phyloP scores from a whole-genome alignment of 2,888 invertebrate genomes.

The Syritta pipiens region DNA sequence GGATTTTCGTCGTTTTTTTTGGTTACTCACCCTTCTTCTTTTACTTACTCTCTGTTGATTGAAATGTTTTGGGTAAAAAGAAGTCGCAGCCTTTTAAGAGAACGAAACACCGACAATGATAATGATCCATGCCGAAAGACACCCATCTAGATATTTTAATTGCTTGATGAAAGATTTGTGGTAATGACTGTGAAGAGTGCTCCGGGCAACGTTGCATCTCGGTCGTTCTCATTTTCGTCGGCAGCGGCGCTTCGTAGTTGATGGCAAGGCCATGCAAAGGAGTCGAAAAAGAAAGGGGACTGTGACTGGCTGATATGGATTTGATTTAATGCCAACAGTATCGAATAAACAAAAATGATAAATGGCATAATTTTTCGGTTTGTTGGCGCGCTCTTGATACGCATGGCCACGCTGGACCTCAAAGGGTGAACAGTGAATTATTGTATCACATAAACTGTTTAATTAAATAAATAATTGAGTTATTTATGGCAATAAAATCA shows the following conservation, averaged over 20 bases:
- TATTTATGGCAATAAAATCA: conserved; percentile 42
- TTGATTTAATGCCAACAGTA: conserved; percentile 62
- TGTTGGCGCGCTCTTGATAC: conserved; percentile 51
- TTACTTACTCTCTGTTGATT: conserved; percentile 51
- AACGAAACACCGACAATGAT: conserved; percentile 60
- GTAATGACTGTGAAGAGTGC: conserved; percentile 67
- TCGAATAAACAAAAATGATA: conserved; percentile 62
- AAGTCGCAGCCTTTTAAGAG: conserved; percentile 54
- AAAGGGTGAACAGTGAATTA: conserved; percentile 60
- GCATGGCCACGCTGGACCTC: conserved; percentile 42
- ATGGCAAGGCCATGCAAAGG: conserved; percentile 6
- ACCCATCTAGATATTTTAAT: conserved; percentile 68
- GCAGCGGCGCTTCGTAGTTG: conserved; percentile 8
- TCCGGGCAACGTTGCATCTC: conserved; percentile 39
- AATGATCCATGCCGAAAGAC: conserved; percentile 68
- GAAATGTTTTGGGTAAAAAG: conserved; percentile 57
- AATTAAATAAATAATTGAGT: conserved; percentile 58
- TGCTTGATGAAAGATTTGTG: conserved; percentile 68
- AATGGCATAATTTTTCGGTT: conserved; percentile 67
- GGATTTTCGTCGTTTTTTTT: conserved; percentile 31
- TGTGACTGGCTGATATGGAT: conserved; percentile 52
- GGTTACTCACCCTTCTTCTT: conserved; percentile 26
- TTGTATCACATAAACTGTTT: conserved; percentile 40
- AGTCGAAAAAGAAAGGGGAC: conserved; percentile 3
- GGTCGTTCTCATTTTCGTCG: conserved; percentile 11